phyloP scores from a whole-genome alignment of 1,140 invertebrate genomes.

The Tigriopus japonicus region DNA sequence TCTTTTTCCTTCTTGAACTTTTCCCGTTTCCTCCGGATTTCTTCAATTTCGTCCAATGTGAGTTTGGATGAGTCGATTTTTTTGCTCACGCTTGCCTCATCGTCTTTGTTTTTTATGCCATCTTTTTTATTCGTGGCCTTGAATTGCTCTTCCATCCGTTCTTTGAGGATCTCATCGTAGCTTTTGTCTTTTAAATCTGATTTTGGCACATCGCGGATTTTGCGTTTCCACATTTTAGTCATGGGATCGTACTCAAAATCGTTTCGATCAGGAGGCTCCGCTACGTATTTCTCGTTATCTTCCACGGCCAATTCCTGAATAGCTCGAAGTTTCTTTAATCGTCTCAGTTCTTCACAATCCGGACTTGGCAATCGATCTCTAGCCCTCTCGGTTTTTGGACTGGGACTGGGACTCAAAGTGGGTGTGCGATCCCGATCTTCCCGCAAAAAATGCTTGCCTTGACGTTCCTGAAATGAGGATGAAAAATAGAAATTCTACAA shows the following conservation, averaged over 20 bases:
- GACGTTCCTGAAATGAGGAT: background rate
- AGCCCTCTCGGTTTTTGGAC: background rate
- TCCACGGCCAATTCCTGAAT: slow-evolving; percentile 4
- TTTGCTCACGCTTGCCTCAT: background rate
- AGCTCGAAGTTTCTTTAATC: background rate
- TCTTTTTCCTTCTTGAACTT: slow-evolving; percentile 4
- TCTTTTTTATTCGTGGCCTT: background rate
- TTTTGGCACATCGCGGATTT: background rate
- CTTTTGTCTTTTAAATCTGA: background rate
- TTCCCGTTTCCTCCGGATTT: background rate
- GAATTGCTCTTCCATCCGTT: background rate
- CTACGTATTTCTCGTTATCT: slow-evolving; percentile 1
- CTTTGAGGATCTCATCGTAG: background rate
- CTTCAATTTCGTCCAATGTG: slow-evolving; percentile 6
- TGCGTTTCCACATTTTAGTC: background rate
- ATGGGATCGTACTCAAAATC: background rate
- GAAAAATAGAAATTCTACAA: background rate
- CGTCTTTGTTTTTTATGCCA: background rate
- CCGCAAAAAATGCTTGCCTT: background rate
- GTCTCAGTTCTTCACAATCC: background rate
- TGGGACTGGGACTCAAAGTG: background rate
- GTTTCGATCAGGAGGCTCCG: background rate
- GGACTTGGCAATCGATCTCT: background rate
- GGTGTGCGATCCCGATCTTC: background rate
- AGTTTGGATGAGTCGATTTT: background rate